Evolutionary conservation across 2,113 vertebrate species (phyloP), one percentile per base, ranked within the genome.

Genomic region (Thinocorus orbignyianus): DNA sequence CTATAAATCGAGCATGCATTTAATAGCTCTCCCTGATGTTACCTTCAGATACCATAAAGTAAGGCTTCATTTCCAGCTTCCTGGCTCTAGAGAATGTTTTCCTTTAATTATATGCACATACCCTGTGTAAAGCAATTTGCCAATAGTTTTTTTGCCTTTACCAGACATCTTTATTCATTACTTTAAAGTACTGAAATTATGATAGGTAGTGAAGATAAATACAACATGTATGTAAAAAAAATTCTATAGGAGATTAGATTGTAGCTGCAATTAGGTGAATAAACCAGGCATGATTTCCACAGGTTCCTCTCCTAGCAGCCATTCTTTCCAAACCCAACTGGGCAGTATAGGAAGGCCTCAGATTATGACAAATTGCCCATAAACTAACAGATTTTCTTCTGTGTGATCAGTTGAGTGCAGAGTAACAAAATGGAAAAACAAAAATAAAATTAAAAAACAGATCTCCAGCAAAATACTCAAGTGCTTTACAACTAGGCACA

Each of bases 91-190:
- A 90, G 17, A 65, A 93, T 72, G 74, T 91, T 96, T 90, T 84
- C 62, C n/a, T 93, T 94, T 88, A 60, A 93, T 91, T 86, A 94
- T 24, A 86, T 48, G 58, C 33, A 92, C 41, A 76, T 70, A 91
- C 6, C 7, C 30, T 24, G 77, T 30, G 28, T 46, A 88, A 92
- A 94, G 55, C 74, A 90, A 94, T 88, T 90, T 62, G 51, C 35
- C 16, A 7, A 86, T 48, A 39, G 30, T 8, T 39, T 77, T 81
- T 73, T 39, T 9, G 58, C n/a, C 65, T 95, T 71, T 42, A 79
- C 33, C 17, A 64, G 61, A 57, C 37, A 49, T 46, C 69, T 61
- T 81, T 57, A 76, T 57, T 65, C 66, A 81, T 92, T 76, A 72
- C 17, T 66, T 92, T 86, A 22, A 93, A 94, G 80, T 33, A 46